phyloP scores from a whole-genome alignment of 1,140 invertebrate species.

The Archivesica marissinica region DNA sequence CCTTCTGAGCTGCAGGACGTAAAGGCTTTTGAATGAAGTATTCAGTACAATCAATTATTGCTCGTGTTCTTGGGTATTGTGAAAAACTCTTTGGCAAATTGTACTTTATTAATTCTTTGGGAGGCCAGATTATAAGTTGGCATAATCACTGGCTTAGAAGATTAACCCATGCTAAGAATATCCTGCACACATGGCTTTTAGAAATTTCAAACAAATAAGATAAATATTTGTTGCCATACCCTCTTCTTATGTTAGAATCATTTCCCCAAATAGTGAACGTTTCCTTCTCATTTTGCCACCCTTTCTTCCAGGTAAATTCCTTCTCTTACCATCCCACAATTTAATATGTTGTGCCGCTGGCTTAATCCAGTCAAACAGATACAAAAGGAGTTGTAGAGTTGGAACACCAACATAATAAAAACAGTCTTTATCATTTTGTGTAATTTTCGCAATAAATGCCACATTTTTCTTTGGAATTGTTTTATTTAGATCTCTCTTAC shows the following conservation, averaged over 20 bases:
- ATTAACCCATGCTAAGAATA: slow-evolving; percentile 37
- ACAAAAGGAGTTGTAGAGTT: slow-evolving; percentile 2
- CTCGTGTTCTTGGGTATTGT: slow-evolving; percentile 6
- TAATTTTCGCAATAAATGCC: slow-evolving; percentile 11
- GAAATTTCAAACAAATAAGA: slow-evolving; percentile 32
- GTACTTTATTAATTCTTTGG: slow-evolving; percentile 8
- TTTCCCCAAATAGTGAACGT: slow-evolving; percentile 12
- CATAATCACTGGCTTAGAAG: slow-evolving; percentile 18
- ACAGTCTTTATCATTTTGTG: slow-evolving; percentile 17
- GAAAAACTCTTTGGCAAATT: background rate
- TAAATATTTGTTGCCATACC: slow-evolving; percentile 10
- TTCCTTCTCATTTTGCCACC: background rate
- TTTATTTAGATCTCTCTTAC: no score
- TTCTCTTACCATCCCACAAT: slow-evolving; percentile 24
- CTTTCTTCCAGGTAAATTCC: slow-evolving; percentile 21
- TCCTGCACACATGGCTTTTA: slow-evolving; percentile 6
- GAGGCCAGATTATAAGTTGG: background rate
- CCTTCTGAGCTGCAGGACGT: slow-evolving; percentile 23
- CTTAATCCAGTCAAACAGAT: slow-evolving; percentile 10
- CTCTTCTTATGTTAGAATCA: slow-evolving; percentile 22
- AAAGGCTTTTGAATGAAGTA: slow-evolving; percentile 36
- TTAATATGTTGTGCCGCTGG: slow-evolving; percentile 19
- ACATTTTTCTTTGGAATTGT: no score
- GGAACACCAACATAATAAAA: slow-evolving; percentile 37
- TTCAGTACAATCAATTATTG: slow-evolving; percentile 41